A percentile compares a stretch with the other conserved stretches of the same genome.
phyloP scores from a whole-genome alignment of 2,113 vertebrate genomes.

The Pterocles gutturalis region DNA sequence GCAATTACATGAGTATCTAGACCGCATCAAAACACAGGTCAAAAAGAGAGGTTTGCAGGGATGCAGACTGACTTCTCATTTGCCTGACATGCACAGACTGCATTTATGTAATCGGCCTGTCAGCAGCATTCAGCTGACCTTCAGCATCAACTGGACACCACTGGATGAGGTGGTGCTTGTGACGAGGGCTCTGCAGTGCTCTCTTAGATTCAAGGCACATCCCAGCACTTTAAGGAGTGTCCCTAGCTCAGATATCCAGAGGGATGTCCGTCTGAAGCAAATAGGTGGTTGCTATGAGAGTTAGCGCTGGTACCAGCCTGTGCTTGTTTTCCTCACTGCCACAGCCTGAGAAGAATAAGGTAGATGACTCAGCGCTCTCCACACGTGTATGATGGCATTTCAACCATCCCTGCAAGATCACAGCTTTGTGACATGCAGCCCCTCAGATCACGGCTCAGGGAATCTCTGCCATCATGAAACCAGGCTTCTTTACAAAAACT shows the following conservation, averaged over 20 bases:
- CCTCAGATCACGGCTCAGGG: not conserved
- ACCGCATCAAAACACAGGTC: not conserved
- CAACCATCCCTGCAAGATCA: not conserved
- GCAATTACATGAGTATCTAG: not conserved
- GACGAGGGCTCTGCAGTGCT: not conserved
- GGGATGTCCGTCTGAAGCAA: not conserved
- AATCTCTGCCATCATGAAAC: not conserved
- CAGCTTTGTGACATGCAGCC: not conserved
- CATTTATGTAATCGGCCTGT: not conserved
- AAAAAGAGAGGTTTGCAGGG: not conserved
- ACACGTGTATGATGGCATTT: not conserved
- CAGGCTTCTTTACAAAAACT: not conserved
- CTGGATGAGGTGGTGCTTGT: not conserved
- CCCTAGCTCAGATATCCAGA: not conserved
- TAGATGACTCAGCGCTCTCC: not conserved
- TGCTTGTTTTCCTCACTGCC: not conserved
- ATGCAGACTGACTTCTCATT: not conserved
- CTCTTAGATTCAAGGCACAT: not conserved
- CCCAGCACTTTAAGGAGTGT: not conserved
- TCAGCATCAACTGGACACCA: not conserved
- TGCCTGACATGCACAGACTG: accelerated
- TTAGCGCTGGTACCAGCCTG: not conserved
- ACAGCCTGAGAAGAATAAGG: not conserved
- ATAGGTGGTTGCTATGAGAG: not conserved
- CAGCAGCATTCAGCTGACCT: not conserved